phyloP scores from a whole-genome alignment of 2,797 vertebrate genomes.

The Perodicticus potto region DNA sequence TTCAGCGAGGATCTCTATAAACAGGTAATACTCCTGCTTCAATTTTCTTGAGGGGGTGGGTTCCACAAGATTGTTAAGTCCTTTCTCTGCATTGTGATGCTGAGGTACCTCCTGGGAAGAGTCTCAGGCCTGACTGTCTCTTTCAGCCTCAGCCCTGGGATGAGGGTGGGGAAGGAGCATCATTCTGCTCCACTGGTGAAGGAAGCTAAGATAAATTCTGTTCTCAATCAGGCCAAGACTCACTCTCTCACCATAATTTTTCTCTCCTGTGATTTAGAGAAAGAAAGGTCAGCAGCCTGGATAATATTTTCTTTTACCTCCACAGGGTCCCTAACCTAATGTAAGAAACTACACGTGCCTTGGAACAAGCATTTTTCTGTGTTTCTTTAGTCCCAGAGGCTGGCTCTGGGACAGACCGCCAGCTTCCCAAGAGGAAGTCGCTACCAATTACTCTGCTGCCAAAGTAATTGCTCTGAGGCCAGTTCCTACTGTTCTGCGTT shows the following conservation, averaged over 20 bases:
- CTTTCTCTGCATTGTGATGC: not conserved
- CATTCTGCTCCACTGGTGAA: not conserved
- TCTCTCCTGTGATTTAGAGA: not conserved
- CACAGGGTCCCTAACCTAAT: not conserved
- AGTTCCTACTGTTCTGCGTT: not conserved
- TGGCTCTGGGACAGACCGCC: fast-evolving
- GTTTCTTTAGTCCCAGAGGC: not conserved
- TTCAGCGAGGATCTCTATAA: not conserved
- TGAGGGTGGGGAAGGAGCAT: not conserved
- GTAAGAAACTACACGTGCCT: not conserved
- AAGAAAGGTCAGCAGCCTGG: not conserved
- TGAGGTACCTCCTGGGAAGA: not conserved
- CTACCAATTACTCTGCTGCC: not conserved
- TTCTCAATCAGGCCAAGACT: not conserved
- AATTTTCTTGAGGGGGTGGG: not conserved
- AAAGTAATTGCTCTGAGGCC: not conserved
- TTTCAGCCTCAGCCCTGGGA: not conserved
- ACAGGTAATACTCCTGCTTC: not conserved
- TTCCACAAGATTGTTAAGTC: not conserved
- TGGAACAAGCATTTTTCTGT: not conserved
- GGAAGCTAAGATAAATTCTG: not conserved
- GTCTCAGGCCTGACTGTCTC: not conserved
- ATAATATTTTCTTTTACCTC: not conserved
- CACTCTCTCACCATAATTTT: not conserved
- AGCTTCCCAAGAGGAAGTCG: not conserved